Evolutionary conservation across 2,888 invertebrate species (phyloP).

Genomic region (Athalia rosae): DNA sequence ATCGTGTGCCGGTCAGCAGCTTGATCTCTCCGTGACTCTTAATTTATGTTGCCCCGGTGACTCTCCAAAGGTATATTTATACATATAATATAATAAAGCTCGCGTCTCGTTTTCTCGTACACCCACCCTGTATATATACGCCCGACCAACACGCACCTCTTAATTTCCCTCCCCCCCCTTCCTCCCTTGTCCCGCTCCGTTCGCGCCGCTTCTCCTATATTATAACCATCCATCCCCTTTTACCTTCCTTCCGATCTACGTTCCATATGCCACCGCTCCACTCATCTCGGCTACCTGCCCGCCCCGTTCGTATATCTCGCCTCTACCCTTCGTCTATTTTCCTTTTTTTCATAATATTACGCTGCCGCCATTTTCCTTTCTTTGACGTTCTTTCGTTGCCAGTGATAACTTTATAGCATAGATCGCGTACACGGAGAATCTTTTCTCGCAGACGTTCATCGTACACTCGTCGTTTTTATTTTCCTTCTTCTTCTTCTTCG

Average conservation of each 20-base stretch:
- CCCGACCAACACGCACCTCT: constrained; percentile 26
- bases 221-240: no score
- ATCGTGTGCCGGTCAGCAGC: constrained; percentile 7
- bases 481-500: not conserved
- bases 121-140: no score
- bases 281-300: constrained; percentile 24
- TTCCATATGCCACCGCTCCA: not conserved
- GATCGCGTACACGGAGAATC: no score
- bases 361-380: not conserved
- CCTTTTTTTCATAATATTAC: not conserved
- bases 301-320: constrained; percentile 33
- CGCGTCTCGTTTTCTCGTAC: no score
- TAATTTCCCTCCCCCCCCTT: constrained; percentile 23
- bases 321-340: not conserved
- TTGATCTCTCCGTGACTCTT: not conserved
- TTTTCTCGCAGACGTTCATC: no score
- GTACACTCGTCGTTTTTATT: not conserved
- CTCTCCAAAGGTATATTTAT: constrained; percentile 29
- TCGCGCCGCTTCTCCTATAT: not conserved
- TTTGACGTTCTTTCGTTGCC: constrained; percentile 4
- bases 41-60: constrained; percentile 36
- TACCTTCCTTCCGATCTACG: constrained; percentile 19
- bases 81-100: no score
- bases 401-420: constrained; percentile 1
- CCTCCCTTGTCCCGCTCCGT: constrained; percentile 1